Conservation (phyloP, 2,113 vertebrate species). For the Melanostigma gelatinosum region DNA sequence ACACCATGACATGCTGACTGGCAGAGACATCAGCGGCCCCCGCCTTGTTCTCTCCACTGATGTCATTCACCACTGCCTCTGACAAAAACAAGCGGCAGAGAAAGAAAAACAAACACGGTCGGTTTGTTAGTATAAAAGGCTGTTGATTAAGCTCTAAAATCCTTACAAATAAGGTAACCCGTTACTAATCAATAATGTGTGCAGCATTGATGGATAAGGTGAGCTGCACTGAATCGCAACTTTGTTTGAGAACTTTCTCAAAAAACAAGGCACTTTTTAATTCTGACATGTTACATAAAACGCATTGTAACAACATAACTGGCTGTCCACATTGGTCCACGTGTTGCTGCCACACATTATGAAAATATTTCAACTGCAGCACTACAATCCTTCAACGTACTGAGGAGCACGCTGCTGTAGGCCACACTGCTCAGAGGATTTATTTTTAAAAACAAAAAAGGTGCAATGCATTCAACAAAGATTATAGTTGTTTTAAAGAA, state of each 20-base stretch:
- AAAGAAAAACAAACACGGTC: not conserved
- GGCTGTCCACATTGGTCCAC: conserved; percentile 37
- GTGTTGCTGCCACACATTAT: conserved; percentile 43
- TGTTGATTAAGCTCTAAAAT: not conserved
- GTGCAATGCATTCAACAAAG: not conserved
- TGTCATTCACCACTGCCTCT: conserved; percentile 97
- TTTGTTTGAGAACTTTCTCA: not conserved
- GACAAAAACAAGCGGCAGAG: conserved; percentile 5
- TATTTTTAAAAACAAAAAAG: not conserved
- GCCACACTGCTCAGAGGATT: conserved; percentile 53
- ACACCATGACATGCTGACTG: conserved; percentile 99
- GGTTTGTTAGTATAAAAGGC: not conserved
- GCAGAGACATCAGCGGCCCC: conserved; percentile 95
- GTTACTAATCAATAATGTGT: conserved; percentile 22
- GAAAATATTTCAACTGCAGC: not conserved
- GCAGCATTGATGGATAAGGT: conserved; percentile 50
- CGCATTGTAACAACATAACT: not conserved
- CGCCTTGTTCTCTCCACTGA: conserved; percentile 92
- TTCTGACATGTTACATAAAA: not conserved
- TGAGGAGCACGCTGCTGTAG: not conserved
- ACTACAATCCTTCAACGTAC: not conserved
- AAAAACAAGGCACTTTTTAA: not conserved
- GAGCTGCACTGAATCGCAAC: not conserved
- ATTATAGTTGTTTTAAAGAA: not conserved
- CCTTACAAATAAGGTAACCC: not conserved